Percentiles rank a stretch among this genome's conserved stretches.
These are phyloP conservation scores for Acanthosepion esculentum DNA, from an alignment of 2,888 invertebrate genomes.

Conservation along the genomic window DNA sequence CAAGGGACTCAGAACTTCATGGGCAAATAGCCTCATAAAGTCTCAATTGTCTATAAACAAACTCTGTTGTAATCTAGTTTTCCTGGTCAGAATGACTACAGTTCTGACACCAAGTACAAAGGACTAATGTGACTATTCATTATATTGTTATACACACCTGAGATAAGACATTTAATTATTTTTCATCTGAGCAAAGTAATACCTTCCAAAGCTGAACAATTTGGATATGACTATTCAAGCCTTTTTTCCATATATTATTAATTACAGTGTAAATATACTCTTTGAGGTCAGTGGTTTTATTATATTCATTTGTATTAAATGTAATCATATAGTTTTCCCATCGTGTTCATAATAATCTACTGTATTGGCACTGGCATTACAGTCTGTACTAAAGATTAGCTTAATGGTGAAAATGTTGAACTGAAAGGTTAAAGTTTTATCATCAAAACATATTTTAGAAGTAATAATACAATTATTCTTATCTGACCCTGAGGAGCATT, in stretches of 20 bases:
- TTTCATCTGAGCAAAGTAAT: not conserved
- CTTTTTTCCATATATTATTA: not conserved
- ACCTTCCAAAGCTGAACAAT: too few relatives aligned
- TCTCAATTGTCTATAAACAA: constrained; percentile 6
- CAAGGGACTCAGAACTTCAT: not conserved
- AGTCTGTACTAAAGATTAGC: not conserved
- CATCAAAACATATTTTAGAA: not conserved
- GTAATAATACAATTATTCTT: too few relatives aligned
- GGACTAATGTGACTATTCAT: not conserved
- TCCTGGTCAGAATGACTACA: not conserved
- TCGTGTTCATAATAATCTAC: not conserved
- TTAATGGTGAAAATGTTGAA: not conserved
- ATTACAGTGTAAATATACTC: not conserved
- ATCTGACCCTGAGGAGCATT: too few relatives aligned
- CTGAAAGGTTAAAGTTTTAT: not conserved
- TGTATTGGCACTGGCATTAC: not conserved
- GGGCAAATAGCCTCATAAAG: constrained; percentile 33
- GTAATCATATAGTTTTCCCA: not conserved
- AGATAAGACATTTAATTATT: not conserved
- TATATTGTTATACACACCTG: constrained; percentile 33
- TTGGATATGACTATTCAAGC: not conserved
- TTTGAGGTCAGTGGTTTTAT: not conserved
- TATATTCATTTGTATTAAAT: not conserved
- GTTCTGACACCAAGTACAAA: not conserved
- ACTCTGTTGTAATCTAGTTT: not conserved